Conservation (phyloP, 2,797 vertebrate genomes). For the Sebastes kiyomatsui region DNA sequence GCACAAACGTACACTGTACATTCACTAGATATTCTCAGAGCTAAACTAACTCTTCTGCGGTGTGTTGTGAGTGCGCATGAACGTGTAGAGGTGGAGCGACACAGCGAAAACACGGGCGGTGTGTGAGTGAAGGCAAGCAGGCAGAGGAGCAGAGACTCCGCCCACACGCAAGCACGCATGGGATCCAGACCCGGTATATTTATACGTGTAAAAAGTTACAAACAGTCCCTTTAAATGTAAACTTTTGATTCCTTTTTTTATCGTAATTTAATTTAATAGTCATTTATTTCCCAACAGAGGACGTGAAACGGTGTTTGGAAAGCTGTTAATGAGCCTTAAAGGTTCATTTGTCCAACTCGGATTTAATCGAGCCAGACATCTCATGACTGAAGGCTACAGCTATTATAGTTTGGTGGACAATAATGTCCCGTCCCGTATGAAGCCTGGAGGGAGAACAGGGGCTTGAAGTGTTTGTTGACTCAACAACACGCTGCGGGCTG, state of each 20-base stretch:
- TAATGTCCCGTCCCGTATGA: slow-evolving; percentile 18
- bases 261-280: not conserved
- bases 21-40: no score
- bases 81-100: no score
- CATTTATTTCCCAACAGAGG: not conserved
- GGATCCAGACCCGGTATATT: no score
- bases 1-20: no score
- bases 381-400: not conserved
- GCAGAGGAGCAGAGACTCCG: no score
- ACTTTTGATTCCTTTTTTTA: not conserved
- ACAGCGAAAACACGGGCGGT: no score
- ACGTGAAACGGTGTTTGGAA: not conserved
- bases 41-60: no score
- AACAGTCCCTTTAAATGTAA: not conserved
- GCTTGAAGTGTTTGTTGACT: slow-evolving; percentile 72
- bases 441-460: slow-evolving; percentile 22
- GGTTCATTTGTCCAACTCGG: not conserved
- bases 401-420: not conserved
- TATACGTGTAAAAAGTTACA: no score
- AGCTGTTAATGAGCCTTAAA: not conserved
- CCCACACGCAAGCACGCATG: no score
- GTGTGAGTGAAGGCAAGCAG: no score
- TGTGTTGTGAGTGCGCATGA: no score
- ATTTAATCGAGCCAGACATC: not conserved
- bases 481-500: slow-evolving; percentile 76